Base-by-base conservation (phyloP, 2,797 vertebrate species). In the Ctenochaetus hawaiiensis region DNA sequence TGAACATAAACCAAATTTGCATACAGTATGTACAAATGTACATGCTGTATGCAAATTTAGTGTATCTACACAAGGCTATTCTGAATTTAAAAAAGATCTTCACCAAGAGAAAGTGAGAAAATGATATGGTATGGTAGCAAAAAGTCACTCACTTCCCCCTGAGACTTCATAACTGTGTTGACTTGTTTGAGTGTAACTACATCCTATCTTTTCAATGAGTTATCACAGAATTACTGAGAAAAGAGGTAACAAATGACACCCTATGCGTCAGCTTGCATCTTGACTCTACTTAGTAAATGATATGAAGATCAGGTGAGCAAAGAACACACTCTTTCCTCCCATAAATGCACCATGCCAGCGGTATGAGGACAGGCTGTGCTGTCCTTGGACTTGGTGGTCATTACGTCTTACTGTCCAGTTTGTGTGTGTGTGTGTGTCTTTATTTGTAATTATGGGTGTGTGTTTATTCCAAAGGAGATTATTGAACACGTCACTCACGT, bases 401-500 rank as follows among this genome's bases (percentile, higher is more conserved):
- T 79, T 60, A 54, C 62, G 20, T 65, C 37, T 52, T 57, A 45
- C 53, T 48, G 58, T 62, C 23, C 39, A 22, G 51, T 66, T 44
- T 78, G 58, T 75, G 45, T 73, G 53, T 67, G 34, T 70, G 65
- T 59, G 30, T 34, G 30, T 34, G 30, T 34, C 30, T 34, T 34
- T 34, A 34, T 34, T 34, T 34, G 30, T 34, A 34, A 34, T 34
- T 6, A 34, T 34, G 30, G 30, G 73, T 70, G 61, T 66, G 34
- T 78, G 71, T 86, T 80, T 86, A 79, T 81, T 81, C 53, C 70
- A 65, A 45, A 23, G 76, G 16, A 84, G 71, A 79, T 77, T 77
- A 82, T 83, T 83, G 16, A 82, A 67, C 78, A 69, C 77, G 74
- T 85, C 62, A 72, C 57, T 68, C 51, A 75, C 70, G 47, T 79